phyloP scores from a whole-genome alignment of 1,140 invertebrate genomes.

The Pseudomyrmex pallidus region DNA sequence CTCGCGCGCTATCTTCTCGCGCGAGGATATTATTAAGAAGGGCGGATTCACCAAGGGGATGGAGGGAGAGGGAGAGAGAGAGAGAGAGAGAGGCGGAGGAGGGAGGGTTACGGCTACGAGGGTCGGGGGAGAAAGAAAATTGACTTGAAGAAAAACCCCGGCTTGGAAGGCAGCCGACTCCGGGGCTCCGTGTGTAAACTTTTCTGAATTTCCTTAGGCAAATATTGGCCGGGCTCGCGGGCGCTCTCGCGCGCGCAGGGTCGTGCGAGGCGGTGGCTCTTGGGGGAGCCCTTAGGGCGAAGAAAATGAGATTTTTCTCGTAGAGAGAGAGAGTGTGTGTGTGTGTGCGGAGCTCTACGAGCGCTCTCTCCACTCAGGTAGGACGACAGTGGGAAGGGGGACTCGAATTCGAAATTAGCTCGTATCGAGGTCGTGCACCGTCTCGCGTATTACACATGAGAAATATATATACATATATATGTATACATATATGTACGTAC shows the following conservation, averaged over 20 bases:
- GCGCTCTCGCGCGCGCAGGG: constrained; percentile 65
- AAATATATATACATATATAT: constrained; percentile 42
- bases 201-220: constrained; percentile 84
- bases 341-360: constrained; percentile 34
- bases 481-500: background rate
- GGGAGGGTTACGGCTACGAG: background rate
- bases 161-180: constrained; percentile 75
- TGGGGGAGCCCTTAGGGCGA: constrained; percentile 82
- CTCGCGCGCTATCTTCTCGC: constrained; percentile 48
- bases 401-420: constrained; percentile 84
- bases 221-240: constrained; percentile 81
- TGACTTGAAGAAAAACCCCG: constrained; percentile 79
- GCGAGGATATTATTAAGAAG: constrained; percentile 73
- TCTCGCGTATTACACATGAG: constrained; percentile 72
- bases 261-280: constrained; percentile 74
- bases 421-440: constrained; percentile 75
- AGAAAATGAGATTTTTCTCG: constrained; percentile 84
- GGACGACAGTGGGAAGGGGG: constrained; percentile 68
- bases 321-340: constrained; percentile 28
- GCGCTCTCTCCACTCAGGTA: constrained; percentile 52
- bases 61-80: background rate
- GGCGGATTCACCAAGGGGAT: constrained; percentile 9
- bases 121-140: constrained; percentile 73
- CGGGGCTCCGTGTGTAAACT: constrained; percentile 82
- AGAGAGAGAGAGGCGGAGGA: background rate